phyloP scores from a whole-genome alignment of 2,888 invertebrate species.

The Emmelina monodactyla region DNA sequence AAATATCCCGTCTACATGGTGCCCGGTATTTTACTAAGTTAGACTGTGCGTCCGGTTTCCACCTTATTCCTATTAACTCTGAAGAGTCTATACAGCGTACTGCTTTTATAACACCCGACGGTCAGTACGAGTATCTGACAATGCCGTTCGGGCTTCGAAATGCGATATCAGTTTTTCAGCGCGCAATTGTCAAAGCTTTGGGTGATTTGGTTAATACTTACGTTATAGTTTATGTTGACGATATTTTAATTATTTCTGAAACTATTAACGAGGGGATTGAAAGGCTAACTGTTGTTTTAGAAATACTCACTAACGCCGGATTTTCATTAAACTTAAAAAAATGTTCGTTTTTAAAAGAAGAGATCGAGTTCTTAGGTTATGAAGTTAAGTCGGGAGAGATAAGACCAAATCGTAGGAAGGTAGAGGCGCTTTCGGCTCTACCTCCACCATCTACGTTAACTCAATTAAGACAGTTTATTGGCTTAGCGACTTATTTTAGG shows the following conservation, averaged over 20 bases:
- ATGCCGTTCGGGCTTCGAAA: constrained; percentile 15
- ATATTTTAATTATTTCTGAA: constrained; percentile 6
- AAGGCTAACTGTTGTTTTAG: too few relatives aligned
- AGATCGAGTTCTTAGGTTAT: constrained; percentile 12
- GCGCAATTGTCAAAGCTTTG: constrained; percentile 9
- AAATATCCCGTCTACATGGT: constrained; percentile 7
- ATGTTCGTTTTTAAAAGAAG: constrained; percentile 11
- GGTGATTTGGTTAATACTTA: constrained; percentile 4
- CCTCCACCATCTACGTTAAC: constrained; percentile 8
- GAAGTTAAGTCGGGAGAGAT: constrained; percentile 10
- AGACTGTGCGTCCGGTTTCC: constrained; percentile 11
- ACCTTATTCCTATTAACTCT: constrained; percentile 11
- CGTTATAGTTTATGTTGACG: constrained; percentile 13
- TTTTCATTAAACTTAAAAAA: constrained; percentile 9
- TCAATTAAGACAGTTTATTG: constrained; percentile 13
- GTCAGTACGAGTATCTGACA: constrained; percentile 8
- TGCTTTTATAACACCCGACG: too few relatives aligned
- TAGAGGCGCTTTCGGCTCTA: constrained; percentile 7
- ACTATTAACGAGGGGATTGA: constrained; percentile 6
- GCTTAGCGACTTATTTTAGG: constrained; percentile 8
- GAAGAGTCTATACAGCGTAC: constrained; percentile 6
- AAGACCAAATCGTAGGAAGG: constrained; percentile 12
- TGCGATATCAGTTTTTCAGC: constrained; percentile 11
- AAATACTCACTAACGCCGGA: not conserved
- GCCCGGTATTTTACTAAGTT: constrained; percentile 4